These are phyloP conservation scores for Ctenopoma multispine DNA, from an alignment of 2,797 vertebrate species.

Conservation along the genomic window DNA sequence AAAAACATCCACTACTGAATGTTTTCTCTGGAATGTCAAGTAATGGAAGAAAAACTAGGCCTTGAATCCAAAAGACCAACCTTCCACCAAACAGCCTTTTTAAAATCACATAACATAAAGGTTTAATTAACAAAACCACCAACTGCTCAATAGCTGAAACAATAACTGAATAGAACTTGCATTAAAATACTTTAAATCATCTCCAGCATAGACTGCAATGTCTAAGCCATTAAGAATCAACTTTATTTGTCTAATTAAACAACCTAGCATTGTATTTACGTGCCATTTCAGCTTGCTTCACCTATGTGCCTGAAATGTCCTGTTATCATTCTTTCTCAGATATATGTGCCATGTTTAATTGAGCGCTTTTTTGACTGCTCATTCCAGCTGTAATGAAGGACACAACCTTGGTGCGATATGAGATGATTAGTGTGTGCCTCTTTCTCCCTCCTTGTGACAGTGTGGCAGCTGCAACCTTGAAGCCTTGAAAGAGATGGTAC, in stretches of 20 bases:
- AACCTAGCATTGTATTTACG: constrained; percentile 38
- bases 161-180: not conserved
- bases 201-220: constrained; percentile 10
- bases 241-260: constrained; percentile 48
- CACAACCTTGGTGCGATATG: constrained; percentile 67
- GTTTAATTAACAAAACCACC: constrained; percentile 15
- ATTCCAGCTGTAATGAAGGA: constrained; percentile 57
- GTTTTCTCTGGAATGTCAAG: constrained; percentile 1
- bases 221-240: constrained; percentile 9
- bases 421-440: constrained; percentile 58
- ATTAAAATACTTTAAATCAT: constrained; percentile 5
- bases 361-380: constrained; percentile 63
- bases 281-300: constrained; percentile 54
- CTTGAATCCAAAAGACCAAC: not conserved
- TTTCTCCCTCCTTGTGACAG: constrained; percentile 1
- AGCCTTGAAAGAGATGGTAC: constrained; percentile 6
- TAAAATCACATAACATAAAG: not conserved
- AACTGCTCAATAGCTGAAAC: constrained; percentile 5
- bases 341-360: constrained; percentile 56
- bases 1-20: constrained; percentile 22
- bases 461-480: constrained; percentile 59
- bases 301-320: constrained; percentile 47
- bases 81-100: not conserved
- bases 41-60: not conserved
- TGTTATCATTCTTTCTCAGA: constrained; percentile 50